A percentile compares a stretch with the other conserved stretches of the same genome.
Conservation (phyloP, 2,888 invertebrate species). For the Melipona beecheii region DNA sequence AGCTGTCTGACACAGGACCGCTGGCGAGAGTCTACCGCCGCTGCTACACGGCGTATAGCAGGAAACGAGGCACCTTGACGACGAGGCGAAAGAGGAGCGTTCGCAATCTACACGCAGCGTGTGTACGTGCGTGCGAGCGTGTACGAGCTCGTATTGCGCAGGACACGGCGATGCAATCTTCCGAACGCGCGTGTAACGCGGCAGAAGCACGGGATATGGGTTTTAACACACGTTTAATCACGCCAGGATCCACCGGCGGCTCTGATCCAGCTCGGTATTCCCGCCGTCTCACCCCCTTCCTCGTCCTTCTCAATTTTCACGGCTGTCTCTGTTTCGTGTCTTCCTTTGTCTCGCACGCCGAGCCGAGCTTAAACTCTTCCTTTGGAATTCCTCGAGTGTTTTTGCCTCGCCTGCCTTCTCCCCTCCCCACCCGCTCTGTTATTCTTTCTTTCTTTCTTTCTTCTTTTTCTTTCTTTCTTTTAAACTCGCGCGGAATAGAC, state of each 20-base stretch:
- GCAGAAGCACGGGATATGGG: slow-evolving; percentile 41
- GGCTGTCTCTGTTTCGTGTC: slow-evolving; percentile 5
- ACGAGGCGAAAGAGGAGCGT: slow-evolving; percentile 28
- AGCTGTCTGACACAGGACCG: slow-evolving; percentile 43
- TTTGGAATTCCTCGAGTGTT: slow-evolving; percentile 19
- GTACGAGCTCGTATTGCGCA: slow-evolving; percentile 15
- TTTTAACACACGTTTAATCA: slow-evolving; percentile 74
- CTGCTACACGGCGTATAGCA: slow-evolving; percentile 43
- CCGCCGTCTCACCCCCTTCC: neutral
- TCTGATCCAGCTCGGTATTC: slow-evolving; percentile 28
- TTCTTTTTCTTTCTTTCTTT: slow-evolving; percentile 3
- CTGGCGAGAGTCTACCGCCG: slow-evolving; percentile 34
- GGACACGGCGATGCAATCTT: slow-evolving; percentile 38
- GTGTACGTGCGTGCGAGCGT: slow-evolving; percentile 32
- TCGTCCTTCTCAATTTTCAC: slow-evolving; percentile 15
- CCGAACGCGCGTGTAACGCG: slow-evolving; percentile 37
- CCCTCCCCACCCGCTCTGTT: neutral
- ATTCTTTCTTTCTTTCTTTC: slow-evolving; percentile 17
- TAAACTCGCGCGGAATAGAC: slow-evolving; percentile 5
- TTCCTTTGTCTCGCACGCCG: slow-evolving; percentile 15
- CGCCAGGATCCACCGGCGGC: slow-evolving; percentile 52
- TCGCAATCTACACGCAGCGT: slow-evolving; percentile 36
- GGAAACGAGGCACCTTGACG: slow-evolving; percentile 43
- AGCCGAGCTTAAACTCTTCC: slow-evolving; percentile 8
- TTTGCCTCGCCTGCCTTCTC: slow-evolving; percentile 12